These are phyloP conservation scores for Ceramica pisi DNA, from an alignment of 2,888 invertebrate genomes.

Conservation along the genomic window DNA sequence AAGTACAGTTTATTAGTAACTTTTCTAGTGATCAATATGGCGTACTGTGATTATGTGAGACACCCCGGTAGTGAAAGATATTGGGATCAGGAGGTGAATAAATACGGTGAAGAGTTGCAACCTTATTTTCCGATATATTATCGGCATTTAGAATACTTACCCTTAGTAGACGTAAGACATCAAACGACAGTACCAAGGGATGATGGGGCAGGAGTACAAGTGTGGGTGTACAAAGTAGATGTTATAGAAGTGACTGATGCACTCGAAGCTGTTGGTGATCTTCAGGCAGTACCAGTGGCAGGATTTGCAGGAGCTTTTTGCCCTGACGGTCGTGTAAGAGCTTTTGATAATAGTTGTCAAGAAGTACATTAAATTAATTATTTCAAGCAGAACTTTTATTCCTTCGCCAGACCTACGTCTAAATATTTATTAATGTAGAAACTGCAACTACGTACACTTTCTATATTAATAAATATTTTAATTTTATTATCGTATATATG, in stretches of 20 bases:
- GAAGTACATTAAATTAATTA: not conserved
- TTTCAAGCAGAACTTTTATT: no score
- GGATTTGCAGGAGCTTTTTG: not conserved
- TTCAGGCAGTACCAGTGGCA: no score
- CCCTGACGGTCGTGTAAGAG: not conserved
- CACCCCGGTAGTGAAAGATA: slow-evolving; percentile 24
- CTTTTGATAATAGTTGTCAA: not conserved
- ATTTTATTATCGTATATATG: no score
- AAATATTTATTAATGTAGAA: no score
- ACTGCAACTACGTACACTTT: no score
- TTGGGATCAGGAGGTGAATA: slow-evolving; percentile 17
- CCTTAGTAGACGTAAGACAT: not conserved
- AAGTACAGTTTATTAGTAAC: slow-evolving; percentile 11
- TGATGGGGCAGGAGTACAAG: slow-evolving; percentile 7
- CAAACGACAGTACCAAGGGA: not conserved
- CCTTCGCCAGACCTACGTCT: no score
- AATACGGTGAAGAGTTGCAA: slow-evolving; percentile 15
- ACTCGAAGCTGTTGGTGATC: not conserved
- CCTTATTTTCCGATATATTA: not conserved
- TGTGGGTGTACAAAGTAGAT: slow-evolving; percentile 25
- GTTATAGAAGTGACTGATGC: slow-evolving; percentile 5
- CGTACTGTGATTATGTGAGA: not conserved
- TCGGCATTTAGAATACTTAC: not conserved
- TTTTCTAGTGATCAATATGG: not conserved
- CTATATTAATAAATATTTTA: no score